Evolutionary conservation across 2,113 vertebrate genomes (phyloP).

Genomic region (Xiphias gladius): DNA sequence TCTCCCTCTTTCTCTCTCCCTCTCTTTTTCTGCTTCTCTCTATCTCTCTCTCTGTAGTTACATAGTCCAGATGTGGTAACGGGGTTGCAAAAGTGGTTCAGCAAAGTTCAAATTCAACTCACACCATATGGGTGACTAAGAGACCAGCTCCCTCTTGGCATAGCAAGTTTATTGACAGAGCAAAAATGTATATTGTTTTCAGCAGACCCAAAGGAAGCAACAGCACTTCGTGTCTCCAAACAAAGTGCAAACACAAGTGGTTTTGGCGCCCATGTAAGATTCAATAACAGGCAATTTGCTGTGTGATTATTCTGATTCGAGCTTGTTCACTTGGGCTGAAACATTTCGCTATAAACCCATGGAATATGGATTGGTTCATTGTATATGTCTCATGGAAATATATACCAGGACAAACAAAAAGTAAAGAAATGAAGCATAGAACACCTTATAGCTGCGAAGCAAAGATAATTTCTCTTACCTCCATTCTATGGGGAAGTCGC

Average conservation of each 20-base stretch:
- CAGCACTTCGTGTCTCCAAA: slow-evolving; percentile 7
- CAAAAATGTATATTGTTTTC: slow-evolving; percentile 10
- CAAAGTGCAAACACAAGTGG: background rate
- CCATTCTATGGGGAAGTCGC: slow-evolving; percentile 78
- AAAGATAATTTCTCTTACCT: slow-evolving; percentile 68
- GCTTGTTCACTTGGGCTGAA: background rate
- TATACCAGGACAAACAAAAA: background rate
- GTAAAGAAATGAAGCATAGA: background rate
- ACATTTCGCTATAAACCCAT: background rate
- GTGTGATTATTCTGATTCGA: slow-evolving; percentile 19
- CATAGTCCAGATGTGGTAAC: slow-evolving; percentile 59
- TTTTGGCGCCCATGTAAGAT: background rate
- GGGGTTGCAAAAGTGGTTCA: slow-evolving; percentile 29
- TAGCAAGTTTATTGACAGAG: slow-evolving; percentile 10
- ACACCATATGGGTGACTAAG: slow-evolving; percentile 39
- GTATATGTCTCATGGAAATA: background rate
- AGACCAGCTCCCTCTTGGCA: slow-evolving; percentile 18
- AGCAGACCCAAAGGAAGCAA: slow-evolving; percentile 18
- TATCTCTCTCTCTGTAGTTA: slow-evolving; percentile 2
- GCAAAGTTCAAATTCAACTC: slow-evolving; percentile 56
- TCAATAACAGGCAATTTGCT: background rate
- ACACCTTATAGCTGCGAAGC: background rate
- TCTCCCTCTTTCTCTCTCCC: background rate
- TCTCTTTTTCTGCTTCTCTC: background rate
- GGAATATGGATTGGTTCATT: background rate